Evolutionary conservation across 37 sponge, comb jelly and placozoan species (phyloP).

Genomic region (Beroe forskalii): DNA sequence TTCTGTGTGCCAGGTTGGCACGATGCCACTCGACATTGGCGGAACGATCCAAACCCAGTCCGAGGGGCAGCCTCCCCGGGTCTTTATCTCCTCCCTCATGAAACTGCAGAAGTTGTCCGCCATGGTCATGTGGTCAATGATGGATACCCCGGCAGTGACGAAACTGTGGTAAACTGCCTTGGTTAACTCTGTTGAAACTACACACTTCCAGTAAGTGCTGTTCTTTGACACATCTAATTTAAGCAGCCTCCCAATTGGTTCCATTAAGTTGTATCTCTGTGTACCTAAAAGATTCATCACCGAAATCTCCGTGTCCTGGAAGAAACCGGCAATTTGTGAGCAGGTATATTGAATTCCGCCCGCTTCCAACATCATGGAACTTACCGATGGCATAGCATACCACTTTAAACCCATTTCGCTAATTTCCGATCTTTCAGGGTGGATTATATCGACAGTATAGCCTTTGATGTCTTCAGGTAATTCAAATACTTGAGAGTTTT

Average conservation of each 20-base stretch:
- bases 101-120: constrained; percentile 79
- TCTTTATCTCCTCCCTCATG: constrained; percentile 76
- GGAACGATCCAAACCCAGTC: constrained; percentile 96
- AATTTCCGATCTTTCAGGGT: constrained; percentile 77
- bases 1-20: constrained; percentile 84
- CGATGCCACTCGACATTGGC: constrained; percentile 77
- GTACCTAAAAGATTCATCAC: constrained; percentile 72
- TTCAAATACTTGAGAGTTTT: constrained; percentile 71
- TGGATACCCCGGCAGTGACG: constrained; percentile 72
- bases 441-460: constrained; percentile 69
- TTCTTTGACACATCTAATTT: constrained; percentile 71
- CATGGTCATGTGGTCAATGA: constrained; percentile 80
- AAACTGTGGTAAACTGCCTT: constrained; percentile 75
- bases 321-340: constrained; percentile 85
- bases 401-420: constrained; percentile 73
- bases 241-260: constrained; percentile 64
- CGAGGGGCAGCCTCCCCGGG: constrained; percentile 86
- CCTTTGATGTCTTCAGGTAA: constrained; percentile 70
- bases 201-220: constrained; percentile 85
- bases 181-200: constrained; percentile 79
- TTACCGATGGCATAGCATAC: constrained; percentile 87
- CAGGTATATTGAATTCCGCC: constrained; percentile 84
- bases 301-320: constrained; percentile 81
- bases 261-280: constrained; percentile 78
- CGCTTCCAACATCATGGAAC: constrained; percentile 74